phyloP scores from a whole-genome alignment of 2,113 vertebrate genomes.

The Jaculus jaculus region DNA sequence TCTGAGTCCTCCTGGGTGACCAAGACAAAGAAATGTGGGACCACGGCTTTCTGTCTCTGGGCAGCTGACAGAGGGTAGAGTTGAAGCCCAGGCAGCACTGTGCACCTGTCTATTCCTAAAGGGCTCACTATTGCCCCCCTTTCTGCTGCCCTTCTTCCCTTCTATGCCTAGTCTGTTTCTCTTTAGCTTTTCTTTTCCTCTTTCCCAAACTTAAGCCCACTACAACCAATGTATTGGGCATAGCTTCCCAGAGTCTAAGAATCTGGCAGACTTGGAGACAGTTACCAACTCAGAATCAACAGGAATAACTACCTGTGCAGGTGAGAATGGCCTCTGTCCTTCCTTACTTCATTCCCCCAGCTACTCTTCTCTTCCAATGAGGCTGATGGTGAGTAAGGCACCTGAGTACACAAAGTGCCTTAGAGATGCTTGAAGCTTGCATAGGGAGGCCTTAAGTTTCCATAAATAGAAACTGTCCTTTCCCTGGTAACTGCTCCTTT shows the following conservation, averaged over 20 bases:
- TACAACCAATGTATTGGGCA: too few species aligned
- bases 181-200: neutral
- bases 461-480: neutral
- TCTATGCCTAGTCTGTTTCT: fast-evolving
- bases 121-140: fast-evolving
- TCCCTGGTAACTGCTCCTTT: neutral
- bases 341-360: too few species aligned
- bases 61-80: too few species aligned
- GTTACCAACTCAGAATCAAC: neutral
- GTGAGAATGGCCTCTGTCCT: neutral
- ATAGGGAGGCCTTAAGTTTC: too few species aligned
- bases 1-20: neutral
- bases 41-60: too few species aligned
- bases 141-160: fast-evolving
- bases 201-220: neutral
- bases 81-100: fast-evolving
- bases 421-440: neutral
- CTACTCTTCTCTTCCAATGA: fast-evolving
- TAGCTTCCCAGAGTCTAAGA: neutral
- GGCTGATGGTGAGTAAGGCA: fast-evolving
- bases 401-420: too few species aligned
- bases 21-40: neutral
- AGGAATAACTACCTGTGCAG: too few species aligned
- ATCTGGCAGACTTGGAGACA: fast-evolving
- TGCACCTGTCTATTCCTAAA: neutral